These are phyloP conservation scores for Zygogramma bicolorata DNA, from an alignment of 2,888 invertebrate species.

Conservation along the genomic window DNA sequence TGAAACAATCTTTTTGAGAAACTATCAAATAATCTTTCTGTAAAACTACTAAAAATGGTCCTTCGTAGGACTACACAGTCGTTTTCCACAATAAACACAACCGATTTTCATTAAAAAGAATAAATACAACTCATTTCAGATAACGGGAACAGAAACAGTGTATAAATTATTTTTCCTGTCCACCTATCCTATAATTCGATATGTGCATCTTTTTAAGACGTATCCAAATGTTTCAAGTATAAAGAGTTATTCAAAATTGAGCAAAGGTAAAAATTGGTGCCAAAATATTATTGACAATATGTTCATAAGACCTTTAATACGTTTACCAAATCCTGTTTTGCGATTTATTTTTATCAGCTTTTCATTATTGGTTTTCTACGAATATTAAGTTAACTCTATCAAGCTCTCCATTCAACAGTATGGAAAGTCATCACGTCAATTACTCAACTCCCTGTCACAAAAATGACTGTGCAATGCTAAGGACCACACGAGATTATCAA, in stretches of 20 bases:
- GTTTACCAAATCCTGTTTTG: no score
- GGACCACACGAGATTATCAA: neutral
- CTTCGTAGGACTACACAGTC: neutral
- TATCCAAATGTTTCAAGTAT: neutral
- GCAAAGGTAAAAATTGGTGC: neutral
- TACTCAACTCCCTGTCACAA: neutral
- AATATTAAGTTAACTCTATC: no score
- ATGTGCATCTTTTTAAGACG: neutral
- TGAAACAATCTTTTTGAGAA: neutral
- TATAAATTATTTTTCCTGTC: neutral
- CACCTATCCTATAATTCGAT: neutral
- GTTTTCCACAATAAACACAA: neutral
- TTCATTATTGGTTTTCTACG: neutral
- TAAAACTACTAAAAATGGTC: neutral
- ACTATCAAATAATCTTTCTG: neutral
- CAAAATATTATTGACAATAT: neutral
- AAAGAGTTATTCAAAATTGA: neutral
- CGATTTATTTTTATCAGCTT: neutral
- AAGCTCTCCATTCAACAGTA: no score
- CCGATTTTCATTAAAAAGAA: neutral
- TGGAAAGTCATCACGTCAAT: no score
- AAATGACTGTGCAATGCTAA: slow-evolving; percentile 1
- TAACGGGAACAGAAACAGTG: neutral
- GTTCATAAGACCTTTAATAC: no score
- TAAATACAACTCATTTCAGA: neutral